Evolutionary conservation across 1,140 invertebrate species (phyloP).

Genomic region (Ostrea edulis): DNA sequence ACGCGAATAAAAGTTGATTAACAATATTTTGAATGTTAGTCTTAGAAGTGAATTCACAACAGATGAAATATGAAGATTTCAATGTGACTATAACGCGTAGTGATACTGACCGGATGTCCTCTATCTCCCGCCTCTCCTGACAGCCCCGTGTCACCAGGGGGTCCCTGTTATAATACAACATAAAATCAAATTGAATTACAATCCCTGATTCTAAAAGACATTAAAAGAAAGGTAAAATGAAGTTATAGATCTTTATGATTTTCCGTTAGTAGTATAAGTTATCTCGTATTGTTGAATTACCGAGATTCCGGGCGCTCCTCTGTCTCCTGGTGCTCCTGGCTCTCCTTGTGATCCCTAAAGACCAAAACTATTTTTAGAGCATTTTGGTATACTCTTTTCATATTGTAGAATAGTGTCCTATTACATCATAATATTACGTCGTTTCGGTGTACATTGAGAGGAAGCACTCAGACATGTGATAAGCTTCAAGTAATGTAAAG

Average conservation of each 20-base stretch:
- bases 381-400: too few relatives aligned
- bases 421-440: too few relatives aligned
- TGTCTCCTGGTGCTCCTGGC: constrained; percentile 74
- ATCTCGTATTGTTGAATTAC: constrained; percentile 60
- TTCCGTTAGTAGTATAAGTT: too few relatives aligned
- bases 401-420: too few relatives aligned
- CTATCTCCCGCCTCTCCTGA: constrained; percentile 80
- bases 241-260: neutral
- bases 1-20: too few relatives aligned
- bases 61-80: too few relatives aligned
- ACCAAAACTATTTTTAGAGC: neutral
- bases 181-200: neutral
- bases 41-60: too few relatives aligned
- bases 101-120: constrained; percentile 38
- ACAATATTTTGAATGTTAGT: too few relatives aligned
- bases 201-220: neutral
- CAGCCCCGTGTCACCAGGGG: constrained; percentile 87
- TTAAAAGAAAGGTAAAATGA: neutral
- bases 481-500: too few relatives aligned
- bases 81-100: neutral
- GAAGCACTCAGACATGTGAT: too few relatives aligned
- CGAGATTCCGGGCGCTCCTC: constrained; percentile 75
- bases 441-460: too few relatives aligned
- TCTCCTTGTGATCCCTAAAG: constrained; percentile 76
- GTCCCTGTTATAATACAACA: constrained; percentile 84